Evolutionary conservation across 2,113 vertebrate genomes (phyloP).

Genomic region (Myotis brandtii): DNA sequence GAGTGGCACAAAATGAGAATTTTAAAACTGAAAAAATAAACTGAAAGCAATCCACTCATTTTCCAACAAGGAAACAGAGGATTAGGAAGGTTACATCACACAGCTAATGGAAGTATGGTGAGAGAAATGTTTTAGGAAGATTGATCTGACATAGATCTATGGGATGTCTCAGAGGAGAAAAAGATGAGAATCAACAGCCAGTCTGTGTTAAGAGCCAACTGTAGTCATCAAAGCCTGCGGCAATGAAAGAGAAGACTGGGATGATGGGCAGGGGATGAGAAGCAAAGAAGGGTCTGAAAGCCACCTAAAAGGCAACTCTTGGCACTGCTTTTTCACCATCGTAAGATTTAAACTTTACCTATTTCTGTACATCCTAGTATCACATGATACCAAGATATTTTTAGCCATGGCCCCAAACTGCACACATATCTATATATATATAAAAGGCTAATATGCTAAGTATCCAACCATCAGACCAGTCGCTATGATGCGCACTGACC

Average conservation of each 20-base stretch:
- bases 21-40: slow-evolving; percentile 71
- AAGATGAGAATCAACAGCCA: background rate
- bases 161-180: slow-evolving; percentile 38
- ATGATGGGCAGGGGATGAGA: slow-evolving; percentile 18
- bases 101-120: slow-evolving; percentile 65
- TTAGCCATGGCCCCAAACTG: slow-evolving; percentile 55
- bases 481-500: no score
- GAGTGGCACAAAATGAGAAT: slow-evolving; percentile 42
- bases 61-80: slow-evolving; percentile 49
- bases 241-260: background rate
- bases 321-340: slow-evolving; percentile 47
- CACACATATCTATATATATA: background rate
- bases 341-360: slow-evolving; percentile 65
- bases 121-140: slow-evolving; percentile 61
- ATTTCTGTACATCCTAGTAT: slow-evolving; percentile 71
- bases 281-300: slow-evolving; percentile 66
- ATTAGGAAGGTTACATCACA: slow-evolving; percentile 34
- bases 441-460: no score
- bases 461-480: no score
- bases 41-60: slow-evolving; percentile 53
- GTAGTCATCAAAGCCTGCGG: slow-evolving; percentile 14
- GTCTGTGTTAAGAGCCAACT: background rate
- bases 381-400: slow-evolving; percentile 69
- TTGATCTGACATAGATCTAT: slow-evolving; percentile 51
- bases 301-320: slow-evolving; percentile 43